Evolutionary conservation across 2,888 invertebrate genomes (phyloP).

Genomic region (Slavum lentiscoides): DNA sequence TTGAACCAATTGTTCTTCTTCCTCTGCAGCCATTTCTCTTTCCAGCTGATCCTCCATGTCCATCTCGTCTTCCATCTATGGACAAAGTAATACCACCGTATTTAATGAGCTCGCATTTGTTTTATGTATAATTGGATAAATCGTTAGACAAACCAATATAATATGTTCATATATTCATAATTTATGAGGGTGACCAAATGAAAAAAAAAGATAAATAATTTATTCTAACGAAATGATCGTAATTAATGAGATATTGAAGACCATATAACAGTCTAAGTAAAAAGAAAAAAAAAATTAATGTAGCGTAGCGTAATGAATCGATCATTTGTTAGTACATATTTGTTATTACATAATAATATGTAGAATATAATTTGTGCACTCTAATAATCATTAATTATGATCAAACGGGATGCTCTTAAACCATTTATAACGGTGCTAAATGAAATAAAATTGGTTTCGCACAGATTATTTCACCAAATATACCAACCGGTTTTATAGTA

Average conservation of each 20-base stretch:
- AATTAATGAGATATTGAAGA: background rate
- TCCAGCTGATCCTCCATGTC: conserved; percentile 78
- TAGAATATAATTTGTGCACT: background rate
- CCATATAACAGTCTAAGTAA: background rate
- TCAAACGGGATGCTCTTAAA: too few relatives aligned
- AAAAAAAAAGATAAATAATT: too few relatives aligned
- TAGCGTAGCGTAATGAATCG: background rate
- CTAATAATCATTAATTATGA: too few relatives aligned
- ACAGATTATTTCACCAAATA: too few relatives aligned
- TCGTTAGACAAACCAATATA: too few relatives aligned
- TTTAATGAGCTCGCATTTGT: too few relatives aligned
- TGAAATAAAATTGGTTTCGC: too few relatives aligned
- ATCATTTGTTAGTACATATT: background rate
- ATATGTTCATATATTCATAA: too few relatives aligned
- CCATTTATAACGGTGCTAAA: too few relatives aligned
- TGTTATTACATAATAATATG: background rate
- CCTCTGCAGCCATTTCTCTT: conserved; percentile 65
- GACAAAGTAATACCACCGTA: conserved; percentile 32
- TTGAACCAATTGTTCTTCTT: conserved; percentile 76
- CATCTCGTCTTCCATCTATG: conserved; percentile 86
- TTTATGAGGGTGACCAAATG: too few relatives aligned
- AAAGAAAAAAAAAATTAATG: background rate
- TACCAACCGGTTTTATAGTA: too few relatives aligned
- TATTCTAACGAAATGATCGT: background rate
- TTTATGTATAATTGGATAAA: too few relatives aligned